phyloP scores from a whole-genome alignment of 2,113 vertebrate genomes.

The Strix uralensis region DNA sequence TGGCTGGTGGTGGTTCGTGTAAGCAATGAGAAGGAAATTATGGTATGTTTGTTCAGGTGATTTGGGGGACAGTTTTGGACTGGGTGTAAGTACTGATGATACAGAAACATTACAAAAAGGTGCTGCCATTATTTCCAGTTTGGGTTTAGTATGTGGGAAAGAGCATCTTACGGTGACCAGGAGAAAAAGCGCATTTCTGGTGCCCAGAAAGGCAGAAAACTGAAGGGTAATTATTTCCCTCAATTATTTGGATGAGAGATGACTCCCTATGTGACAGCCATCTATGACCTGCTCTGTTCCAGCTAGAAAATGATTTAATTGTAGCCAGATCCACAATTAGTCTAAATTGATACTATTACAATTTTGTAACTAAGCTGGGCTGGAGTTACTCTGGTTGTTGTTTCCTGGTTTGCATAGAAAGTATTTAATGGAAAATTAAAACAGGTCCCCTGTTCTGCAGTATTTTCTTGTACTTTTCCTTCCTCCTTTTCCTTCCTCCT shows the following conservation, averaged over 20 bases:
- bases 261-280: neutral
- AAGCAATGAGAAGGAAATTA: too few species aligned
- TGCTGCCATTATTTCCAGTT: neutral
- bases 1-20: fast-evolving
- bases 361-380: neutral
- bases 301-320: neutral
- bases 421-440: neutral
- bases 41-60: neutral
- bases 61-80: neutral
- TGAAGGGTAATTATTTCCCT: neutral
- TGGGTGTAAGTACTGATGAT: neutral
- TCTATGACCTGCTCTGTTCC: neutral
- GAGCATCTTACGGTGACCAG: fast-evolving
- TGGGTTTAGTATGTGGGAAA: neutral
- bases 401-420: neutral
- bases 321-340: neutral
- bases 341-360: neutral
- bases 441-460: neutral
- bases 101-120: neutral
- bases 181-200: fast-evolving
- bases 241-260: neutral
- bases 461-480: neutral
- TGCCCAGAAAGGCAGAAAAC: neutral
- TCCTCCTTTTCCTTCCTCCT: neutral
- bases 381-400: neutral